phyloP scores from a whole-genome alignment of 1,140 invertebrate genomes.

The Drosophila rufa region DNA sequence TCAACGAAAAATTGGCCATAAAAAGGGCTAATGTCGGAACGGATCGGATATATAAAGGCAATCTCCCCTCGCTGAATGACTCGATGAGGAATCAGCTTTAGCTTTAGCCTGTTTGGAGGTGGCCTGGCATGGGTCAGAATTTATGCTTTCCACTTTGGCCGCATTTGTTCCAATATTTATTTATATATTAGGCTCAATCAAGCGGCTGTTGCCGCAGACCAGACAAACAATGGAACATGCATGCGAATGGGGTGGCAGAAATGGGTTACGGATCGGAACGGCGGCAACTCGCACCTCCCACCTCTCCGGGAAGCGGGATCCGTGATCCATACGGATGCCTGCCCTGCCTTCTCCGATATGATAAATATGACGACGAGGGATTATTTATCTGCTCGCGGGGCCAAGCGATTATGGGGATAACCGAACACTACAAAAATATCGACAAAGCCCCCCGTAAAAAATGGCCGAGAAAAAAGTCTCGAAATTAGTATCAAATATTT shows the following conservation, averaged over 20 bases:
- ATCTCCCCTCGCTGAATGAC: constrained; percentile 16
- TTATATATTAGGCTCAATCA: constrained; percentile 70
- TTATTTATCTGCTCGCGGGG: constrained; percentile 65
- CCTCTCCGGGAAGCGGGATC: constrained; percentile 3
- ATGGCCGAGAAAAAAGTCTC: constrained; percentile 48
- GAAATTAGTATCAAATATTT: constrained; percentile 85
- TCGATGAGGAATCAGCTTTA: constrained; percentile 25
- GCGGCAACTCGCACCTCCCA: constrained; percentile 6
- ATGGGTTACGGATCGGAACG: constrained; percentile 53
- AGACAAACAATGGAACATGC: constrained; percentile 55
- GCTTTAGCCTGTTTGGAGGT: constrained; percentile 24
- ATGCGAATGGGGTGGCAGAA: constrained; percentile 58
- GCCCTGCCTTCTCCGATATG: constrained; percentile 41
- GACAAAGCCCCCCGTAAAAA: constrained; percentile 45
- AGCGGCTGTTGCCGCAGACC: constrained; percentile 36
- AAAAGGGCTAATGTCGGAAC: constrained; percentile 71
- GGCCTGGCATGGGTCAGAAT: constrained; percentile 44
- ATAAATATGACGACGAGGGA: constrained; percentile 61
- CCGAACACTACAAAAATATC: constrained; percentile 40
- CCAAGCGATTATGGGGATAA: constrained; percentile 72
- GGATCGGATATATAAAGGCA: constrained; percentile 43
- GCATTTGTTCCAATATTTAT: constrained; percentile 74
- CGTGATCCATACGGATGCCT: constrained; percentile 67
- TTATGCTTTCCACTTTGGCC: constrained; percentile 72
- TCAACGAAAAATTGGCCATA: constrained; percentile 76